Conservation (phyloP, 2,113 vertebrate species). For the Oncorhynchus nerka region DNA sequence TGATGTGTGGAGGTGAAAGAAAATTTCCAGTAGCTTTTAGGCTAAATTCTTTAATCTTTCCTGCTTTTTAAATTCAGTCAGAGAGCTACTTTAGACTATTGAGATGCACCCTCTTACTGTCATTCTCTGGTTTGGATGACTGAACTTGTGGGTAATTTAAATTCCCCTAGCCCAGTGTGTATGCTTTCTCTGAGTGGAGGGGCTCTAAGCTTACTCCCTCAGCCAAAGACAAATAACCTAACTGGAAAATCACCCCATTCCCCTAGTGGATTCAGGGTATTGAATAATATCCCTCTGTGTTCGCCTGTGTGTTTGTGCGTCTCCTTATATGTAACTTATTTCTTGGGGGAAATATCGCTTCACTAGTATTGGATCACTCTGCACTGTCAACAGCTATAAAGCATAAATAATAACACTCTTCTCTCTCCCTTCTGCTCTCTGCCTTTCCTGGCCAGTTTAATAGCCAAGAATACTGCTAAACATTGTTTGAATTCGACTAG, state of each 20-base stretch:
- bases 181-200: background rate
- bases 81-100: background rate
- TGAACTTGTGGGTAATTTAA: too few relatives aligned
- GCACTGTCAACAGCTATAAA: background rate
- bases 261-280: background rate
- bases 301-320: background rate
- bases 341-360: background rate
- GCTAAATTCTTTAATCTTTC: too few relatives aligned
- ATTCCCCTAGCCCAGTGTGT: background rate
- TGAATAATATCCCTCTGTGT: background rate
- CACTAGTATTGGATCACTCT: background rate
- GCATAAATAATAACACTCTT: background rate
- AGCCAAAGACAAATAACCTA: background rate
- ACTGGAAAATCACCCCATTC: background rate
- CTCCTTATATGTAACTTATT: background rate
- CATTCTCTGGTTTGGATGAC: background rate
- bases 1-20: background rate
- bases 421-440: background rate
- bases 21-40: too few relatives aligned
- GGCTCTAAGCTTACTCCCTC: background rate
- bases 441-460: background rate
- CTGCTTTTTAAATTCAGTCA: background rate
- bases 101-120: background rate
- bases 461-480: too few relatives aligned
- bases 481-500: too few relatives aligned